A percentile compares a stretch with the other conserved stretches of the same genome.
These are phyloP conservation scores for Anniella stebbinsi DNA, from an alignment of 2,797 vertebrate species.

Conservation along the genomic window DNA sequence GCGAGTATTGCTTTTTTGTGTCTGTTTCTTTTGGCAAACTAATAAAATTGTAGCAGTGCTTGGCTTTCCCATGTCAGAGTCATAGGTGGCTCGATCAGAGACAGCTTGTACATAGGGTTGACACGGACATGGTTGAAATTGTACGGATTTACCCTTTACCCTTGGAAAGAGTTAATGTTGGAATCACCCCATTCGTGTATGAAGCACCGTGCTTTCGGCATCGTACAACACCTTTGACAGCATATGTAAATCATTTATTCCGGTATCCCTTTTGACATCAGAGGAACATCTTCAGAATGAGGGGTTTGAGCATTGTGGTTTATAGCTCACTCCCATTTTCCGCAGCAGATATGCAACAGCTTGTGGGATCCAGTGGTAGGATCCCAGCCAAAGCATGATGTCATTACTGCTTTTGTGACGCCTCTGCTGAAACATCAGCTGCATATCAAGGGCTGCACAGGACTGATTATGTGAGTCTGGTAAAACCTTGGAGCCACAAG, in stretches of 20 bases:
- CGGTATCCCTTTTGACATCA: background rate
- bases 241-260: background rate
- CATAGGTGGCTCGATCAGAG: slow-evolving; percentile 74
- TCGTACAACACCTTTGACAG: background rate
- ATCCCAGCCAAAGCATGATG: background rate
- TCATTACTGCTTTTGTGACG: background rate
- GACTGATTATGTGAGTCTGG: too few relatives aligned
- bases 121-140: slow-evolving; percentile 38
- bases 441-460: background rate
- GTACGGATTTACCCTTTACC: slow-evolving; percentile 66
- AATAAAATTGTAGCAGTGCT: slow-evolving; percentile 79
- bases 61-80: slow-evolving; percentile 75
- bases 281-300: background rate
- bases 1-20: slow-evolving; percentile 79
- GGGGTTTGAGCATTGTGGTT: background rate
- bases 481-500: background rate
- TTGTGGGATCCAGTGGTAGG: too few relatives aligned
- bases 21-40: slow-evolving; percentile 82
- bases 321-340: background rate
- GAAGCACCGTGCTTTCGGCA: background rate
- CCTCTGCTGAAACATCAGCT: background rate
- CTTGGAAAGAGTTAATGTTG: slow-evolving; percentile 42
- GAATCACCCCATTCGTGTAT: background rate
- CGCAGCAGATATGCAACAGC: background rate
- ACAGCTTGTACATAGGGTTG: slow-evolving; percentile 64